Conservation (phyloP, 30 jellyfish, hydroid and myxozoan species). For the Chironex yamaguchii region DNA sequence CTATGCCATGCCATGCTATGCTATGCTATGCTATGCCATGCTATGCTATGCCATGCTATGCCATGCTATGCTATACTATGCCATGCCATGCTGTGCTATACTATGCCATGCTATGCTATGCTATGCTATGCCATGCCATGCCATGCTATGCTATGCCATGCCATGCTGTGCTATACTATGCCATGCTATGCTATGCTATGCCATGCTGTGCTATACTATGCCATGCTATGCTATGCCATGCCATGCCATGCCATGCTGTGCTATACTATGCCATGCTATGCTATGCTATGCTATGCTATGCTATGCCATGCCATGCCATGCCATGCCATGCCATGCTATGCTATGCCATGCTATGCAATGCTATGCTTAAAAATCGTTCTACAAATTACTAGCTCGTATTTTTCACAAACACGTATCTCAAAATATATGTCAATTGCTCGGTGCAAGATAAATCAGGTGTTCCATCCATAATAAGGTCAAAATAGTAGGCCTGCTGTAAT, state of each 20-base stretch:
- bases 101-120: constrained; percentile 50
- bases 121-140: constrained; percentile 60
- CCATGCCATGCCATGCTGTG: constrained; percentile 29
- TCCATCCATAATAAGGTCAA: no score
- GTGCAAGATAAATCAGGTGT: no score
- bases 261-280: constrained; percentile 49
- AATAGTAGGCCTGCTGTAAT: no score
- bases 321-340: constrained; percentile 14
- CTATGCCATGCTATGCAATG: not conserved
- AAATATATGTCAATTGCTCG: no score
- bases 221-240: constrained; percentile 51
- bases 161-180: constrained; percentile 39
- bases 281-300: constrained; percentile 12
- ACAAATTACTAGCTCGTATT: no score
- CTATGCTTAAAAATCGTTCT: not conserved
- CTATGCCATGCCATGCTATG: constrained; percentile 44
- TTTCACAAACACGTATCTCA: no score
- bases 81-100: constrained; percentile 36
- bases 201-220: constrained; percentile 44
- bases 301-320: constrained; percentile 17
- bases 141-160: constrained; percentile 50
- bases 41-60: constrained; percentile 34
- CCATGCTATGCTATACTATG: constrained; percentile 30
- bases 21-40: constrained; percentile 52
- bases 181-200: constrained; percentile 41